Conservation (phyloP, 2,888 invertebrate species). For the Pherbina coryleti region DNA sequence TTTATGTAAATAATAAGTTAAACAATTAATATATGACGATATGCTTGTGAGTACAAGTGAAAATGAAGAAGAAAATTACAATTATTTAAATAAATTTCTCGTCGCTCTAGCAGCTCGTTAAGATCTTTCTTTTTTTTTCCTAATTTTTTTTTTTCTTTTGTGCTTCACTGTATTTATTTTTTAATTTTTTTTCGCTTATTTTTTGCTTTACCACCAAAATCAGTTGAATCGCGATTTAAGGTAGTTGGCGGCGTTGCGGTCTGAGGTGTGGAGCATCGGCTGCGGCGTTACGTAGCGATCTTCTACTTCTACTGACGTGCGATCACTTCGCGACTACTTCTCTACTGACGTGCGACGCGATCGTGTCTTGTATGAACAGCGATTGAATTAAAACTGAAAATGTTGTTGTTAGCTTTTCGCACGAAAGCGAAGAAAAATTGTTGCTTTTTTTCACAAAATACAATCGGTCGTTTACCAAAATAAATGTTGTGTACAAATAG, state of each 20-base stretch:
- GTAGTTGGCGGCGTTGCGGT: not conserved
- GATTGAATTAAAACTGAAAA: constrained; percentile 42
- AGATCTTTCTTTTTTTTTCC: too few relatives aligned
- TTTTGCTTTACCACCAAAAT: not conserved
- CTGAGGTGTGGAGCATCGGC: not conserved
- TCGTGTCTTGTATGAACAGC: constrained; percentile 32
- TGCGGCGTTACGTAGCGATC: constrained; percentile 16
- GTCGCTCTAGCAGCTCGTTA: too few relatives aligned
- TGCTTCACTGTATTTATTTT: not conserved
- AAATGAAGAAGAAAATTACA: not conserved
- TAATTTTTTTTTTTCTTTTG: not conserved
- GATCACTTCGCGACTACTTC: constrained; percentile 22
- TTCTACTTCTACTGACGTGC: constrained; percentile 27
- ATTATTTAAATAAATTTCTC: not conserved
- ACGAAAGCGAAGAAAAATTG: not conserved
- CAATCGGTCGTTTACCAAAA: constrained; percentile 24
- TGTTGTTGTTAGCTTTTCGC: constrained; percentile 7
- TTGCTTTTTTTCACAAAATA: not conserved
- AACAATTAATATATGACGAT: too few relatives aligned
- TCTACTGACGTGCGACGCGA: constrained; percentile 6
- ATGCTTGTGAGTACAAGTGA: too few relatives aligned
- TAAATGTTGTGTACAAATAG: constrained; percentile 15
- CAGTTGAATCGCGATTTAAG: not conserved
- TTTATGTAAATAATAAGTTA: not conserved
- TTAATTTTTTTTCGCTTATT: not conserved